These are phyloP conservation scores for Florisuga fusca DNA, from an alignment of 2,797 vertebrate species.

Conservation along the genomic window DNA sequence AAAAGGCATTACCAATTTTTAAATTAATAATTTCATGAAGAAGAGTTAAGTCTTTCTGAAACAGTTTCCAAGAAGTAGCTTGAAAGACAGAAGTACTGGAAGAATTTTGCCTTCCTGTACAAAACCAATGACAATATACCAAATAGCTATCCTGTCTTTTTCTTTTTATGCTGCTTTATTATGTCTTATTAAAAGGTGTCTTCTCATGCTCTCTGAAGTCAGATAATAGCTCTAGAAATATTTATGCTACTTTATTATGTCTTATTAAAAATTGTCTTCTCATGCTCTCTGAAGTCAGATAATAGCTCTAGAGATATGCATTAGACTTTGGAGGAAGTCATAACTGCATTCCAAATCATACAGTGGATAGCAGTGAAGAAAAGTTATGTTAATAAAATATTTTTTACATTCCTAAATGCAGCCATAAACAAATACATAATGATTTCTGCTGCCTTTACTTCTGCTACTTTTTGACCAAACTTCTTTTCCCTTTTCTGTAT, in stretches of 20 bases:
- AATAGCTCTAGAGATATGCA: not conserved
- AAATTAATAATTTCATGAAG: not conserved
- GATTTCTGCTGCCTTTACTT: not conserved
- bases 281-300: not conserved
- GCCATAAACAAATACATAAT: not conserved
- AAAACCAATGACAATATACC: not conserved
- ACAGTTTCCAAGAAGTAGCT: not conserved
- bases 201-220: not conserved
- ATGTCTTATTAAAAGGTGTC: not conserved
- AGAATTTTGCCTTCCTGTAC: not conserved
- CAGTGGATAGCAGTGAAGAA: not conserved
- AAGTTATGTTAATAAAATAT: not conserved
- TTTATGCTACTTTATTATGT: not conserved
- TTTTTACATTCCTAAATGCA: not conserved
- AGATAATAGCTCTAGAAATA: not conserved
- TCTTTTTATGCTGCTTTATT: not conserved
- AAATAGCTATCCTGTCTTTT: not conserved
- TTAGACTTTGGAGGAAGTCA: not conserved
- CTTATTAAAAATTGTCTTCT: not conserved
- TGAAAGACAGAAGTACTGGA: not conserved
- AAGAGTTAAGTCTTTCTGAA: not conserved
- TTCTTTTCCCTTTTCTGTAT: not conserved
- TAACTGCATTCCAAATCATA: not conserved
- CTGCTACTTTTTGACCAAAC: not conserved
- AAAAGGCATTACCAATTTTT: not conserved